Evolutionary conservation across 2,888 invertebrate species (phyloP).

Genomic region (Capitulum mitella): DNA sequence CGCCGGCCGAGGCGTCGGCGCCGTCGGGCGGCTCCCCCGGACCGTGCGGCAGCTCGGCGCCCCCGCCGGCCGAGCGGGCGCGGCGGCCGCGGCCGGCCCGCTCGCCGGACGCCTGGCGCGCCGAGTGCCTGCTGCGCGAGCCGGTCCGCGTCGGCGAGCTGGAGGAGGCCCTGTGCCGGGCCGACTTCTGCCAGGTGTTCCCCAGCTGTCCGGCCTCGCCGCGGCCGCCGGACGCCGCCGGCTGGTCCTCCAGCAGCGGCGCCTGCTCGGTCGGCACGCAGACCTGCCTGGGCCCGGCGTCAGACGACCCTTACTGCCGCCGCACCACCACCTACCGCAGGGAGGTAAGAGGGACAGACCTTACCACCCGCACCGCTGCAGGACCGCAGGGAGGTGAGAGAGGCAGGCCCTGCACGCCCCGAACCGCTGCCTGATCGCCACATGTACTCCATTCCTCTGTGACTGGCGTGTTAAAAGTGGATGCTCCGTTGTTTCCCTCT

Average conservation of each 20-base stretch:
- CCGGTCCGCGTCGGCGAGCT: background rate
- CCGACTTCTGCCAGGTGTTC: conserved; percentile 2
- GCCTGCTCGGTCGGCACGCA: background rate
- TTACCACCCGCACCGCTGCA: no score
- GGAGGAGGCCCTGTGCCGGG: background rate
- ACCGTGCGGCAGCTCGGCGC: no score
- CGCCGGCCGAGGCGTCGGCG: no score
- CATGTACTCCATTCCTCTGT: no score
- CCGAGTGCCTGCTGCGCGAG: background rate
- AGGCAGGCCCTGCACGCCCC: no score
- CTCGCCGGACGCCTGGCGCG: background rate
- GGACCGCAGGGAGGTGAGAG: no score
- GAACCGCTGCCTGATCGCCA: no score
- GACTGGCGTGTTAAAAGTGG: no score
- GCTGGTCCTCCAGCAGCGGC: background rate
- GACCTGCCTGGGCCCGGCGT: background rate
- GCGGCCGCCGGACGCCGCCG: background rate
- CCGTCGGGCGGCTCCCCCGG: no score
- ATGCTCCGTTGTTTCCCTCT: no score
- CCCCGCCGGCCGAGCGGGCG: background rate
- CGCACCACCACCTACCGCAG: background rate
- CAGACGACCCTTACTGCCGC: background rate
- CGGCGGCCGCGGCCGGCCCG: background rate
- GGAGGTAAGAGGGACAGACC: no score
- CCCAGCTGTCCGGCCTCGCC: background rate